Percentiles rank a stretch among this genome's conserved stretches.
These are phyloP conservation scores for Uria lomvia DNA, from an alignment of 2,113 vertebrate genomes.

Conservation along the genomic window DNA sequence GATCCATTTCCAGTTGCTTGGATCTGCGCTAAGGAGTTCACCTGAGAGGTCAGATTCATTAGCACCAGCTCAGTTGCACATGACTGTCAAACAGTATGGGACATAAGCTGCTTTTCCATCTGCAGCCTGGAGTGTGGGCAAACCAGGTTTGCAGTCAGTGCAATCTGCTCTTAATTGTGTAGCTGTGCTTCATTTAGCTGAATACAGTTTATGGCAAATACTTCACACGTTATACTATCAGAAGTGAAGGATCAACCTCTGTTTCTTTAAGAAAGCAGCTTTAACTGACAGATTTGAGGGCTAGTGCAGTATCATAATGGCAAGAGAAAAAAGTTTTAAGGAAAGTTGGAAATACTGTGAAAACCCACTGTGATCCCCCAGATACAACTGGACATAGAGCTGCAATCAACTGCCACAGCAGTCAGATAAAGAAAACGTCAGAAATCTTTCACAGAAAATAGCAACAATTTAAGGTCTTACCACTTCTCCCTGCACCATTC, in stretches of 20 bases:
- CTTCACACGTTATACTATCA: background rate
- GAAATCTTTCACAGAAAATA: background rate
- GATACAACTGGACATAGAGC: background rate
- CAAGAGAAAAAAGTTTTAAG: background rate
- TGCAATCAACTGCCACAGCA: background rate
- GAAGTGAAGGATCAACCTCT: background rate
- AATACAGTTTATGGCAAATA: background rate
- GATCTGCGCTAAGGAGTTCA: background rate
- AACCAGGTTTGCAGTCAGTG: background rate
- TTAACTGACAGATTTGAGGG: background rate
- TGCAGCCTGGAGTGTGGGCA: background rate
- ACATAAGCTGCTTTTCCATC: background rate
- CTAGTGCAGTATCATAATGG: background rate
- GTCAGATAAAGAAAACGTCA: background rate
- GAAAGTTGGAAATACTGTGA: background rate
- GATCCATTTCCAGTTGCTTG: background rate
- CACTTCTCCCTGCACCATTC: constrained; percentile 77
- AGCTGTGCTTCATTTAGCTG: background rate
- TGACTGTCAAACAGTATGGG: background rate
- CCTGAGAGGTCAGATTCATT: background rate
- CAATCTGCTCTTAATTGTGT: background rate
- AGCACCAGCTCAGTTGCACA: background rate
- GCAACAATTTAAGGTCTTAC: constrained; percentile 64
- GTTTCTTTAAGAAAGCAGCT: background rate
- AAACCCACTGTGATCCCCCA: background rate